These are phyloP conservation scores for Microcaecilia unicolor DNA, from an alignment of 2,797 vertebrate genomes.

Conservation along the genomic window DNA sequence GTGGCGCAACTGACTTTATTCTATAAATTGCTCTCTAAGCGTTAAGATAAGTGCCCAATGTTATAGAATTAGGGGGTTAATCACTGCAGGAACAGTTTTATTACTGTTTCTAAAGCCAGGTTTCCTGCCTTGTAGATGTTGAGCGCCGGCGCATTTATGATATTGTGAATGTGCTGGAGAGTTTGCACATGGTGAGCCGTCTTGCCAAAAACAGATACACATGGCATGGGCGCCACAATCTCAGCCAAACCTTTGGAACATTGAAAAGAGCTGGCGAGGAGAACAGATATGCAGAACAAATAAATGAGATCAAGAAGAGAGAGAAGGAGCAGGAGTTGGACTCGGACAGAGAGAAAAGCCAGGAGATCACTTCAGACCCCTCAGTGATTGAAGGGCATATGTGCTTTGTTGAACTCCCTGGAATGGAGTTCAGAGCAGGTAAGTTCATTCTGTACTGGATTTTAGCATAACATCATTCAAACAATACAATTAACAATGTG, in stretches of 20 bases:
- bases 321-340: constrained; percentile 62
- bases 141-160: constrained; percentile 92
- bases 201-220: constrained; percentile 88
- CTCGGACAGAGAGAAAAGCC: constrained; percentile 50
- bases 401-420: constrained; percentile 79
- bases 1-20: too few species aligned
- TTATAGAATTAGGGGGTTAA: too few species aligned
- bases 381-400: constrained; percentile 45
- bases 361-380: constrained; percentile 42
- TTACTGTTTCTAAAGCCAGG: too few species aligned
- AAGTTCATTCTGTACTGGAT: constrained; percentile 9
- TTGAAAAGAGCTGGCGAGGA: constrained; percentile 73
- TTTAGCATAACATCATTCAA: too few species aligned
- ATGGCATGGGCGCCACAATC: constrained; percentile 82
- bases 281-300: constrained; percentile 76
- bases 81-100: too few species aligned
- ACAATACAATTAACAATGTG: too few species aligned
- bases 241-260: constrained; percentile 72
- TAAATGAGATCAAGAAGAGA: constrained; percentile 75
- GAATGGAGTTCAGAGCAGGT: constrained; percentile 87
- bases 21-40: too few species aligned
- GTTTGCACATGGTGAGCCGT: constrained; percentile 93
- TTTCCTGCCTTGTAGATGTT: constrained; percentile 53
- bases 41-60: too few species aligned
- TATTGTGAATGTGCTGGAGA: constrained; percentile 94